phyloP scores from a whole-genome alignment of 2,797 vertebrate genomes.

The Malurus leucopterus region DNA sequence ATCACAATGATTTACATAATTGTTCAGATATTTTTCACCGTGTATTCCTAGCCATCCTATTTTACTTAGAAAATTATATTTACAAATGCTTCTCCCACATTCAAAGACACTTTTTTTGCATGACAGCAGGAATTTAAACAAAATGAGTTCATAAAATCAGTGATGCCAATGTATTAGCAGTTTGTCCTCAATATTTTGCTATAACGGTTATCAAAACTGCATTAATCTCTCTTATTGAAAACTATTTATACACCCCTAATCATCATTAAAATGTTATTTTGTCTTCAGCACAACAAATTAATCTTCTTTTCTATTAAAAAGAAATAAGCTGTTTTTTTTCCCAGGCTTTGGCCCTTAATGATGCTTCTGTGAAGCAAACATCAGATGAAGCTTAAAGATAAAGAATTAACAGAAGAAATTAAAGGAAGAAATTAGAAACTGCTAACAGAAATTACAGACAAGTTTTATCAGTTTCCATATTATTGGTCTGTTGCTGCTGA shows the following conservation, averaged over 20 bases:
- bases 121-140: not conserved
- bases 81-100: not conserved
- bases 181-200: constrained; percentile 11
- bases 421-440: not conserved
- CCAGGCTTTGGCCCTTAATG: not conserved
- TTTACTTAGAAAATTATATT: not conserved
- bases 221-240: constrained; percentile 17
- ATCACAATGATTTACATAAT: constrained; percentile 25
- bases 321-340: not conserved
- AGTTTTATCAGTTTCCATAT: not conserved
- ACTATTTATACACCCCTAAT: constrained; percentile 8
- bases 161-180: not conserved
- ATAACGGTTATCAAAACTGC: not conserved
- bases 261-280: constrained; percentile 42
- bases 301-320: constrained; percentile 31
- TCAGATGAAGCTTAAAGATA: not conserved
- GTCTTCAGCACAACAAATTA: constrained; percentile 4
- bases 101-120: not conserved
- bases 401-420: not conserved
- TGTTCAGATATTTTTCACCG: not conserved
- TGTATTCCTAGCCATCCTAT: not conserved
- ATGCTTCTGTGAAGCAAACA: not conserved
- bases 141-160: constrained; percentile 38
- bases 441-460: not conserved
- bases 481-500: not conserved